Evolutionary conservation across 1,140 invertebrate species (phyloP).

Genomic region (Drosophila melanica): DNA sequence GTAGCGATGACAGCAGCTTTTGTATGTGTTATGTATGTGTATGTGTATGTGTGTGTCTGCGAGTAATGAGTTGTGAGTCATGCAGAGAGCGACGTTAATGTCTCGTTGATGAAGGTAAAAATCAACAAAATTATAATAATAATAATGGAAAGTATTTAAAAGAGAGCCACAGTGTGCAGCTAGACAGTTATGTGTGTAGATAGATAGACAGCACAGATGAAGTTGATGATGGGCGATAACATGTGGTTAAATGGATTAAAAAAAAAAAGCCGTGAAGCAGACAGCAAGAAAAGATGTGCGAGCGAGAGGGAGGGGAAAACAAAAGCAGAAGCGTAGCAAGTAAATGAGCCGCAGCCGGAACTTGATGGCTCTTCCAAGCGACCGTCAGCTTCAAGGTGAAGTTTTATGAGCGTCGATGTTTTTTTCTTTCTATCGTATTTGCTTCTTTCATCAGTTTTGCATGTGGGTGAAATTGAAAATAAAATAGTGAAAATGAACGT

Average conservation of each 20-base stretch:
- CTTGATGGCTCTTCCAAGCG: slow-evolving; percentile 51
- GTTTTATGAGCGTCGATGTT: slow-evolving; percentile 53
- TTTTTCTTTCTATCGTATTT: slow-evolving; percentile 21
- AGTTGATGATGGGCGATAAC: slow-evolving; percentile 69
- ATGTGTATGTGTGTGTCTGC: slow-evolving; percentile 16
- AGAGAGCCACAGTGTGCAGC: slow-evolving; percentile 29
- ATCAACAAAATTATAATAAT: slow-evolving; percentile 66
- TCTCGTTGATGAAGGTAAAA: slow-evolving; percentile 66
- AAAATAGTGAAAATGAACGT: slow-evolving; percentile 41
- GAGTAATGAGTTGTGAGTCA: slow-evolving; percentile 50
- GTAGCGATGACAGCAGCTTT: slow-evolving; percentile 61
- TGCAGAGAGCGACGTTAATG: slow-evolving; percentile 61
- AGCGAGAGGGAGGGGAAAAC: slow-evolving; percentile 3
- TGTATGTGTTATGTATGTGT: not conserved
- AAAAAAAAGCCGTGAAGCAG: slow-evolving; percentile 56
- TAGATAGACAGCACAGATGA: slow-evolving; percentile 57
- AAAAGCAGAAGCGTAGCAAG: slow-evolving; percentile 40
- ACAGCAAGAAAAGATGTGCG: slow-evolving; percentile 16
- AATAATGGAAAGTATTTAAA: slow-evolving; percentile 81
- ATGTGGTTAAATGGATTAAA: slow-evolving; percentile 79
- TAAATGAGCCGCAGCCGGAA: slow-evolving; percentile 67
- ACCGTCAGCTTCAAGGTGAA: slow-evolving; percentile 64
- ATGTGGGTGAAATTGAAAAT: slow-evolving; percentile 70
- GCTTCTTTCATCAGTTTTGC: slow-evolving; percentile 35
- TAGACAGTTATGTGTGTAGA: slow-evolving; percentile 23